Evolutionary conservation across 2,113 vertebrate genomes (phyloP).

Genomic region (Syngnathus typhle): DNA sequence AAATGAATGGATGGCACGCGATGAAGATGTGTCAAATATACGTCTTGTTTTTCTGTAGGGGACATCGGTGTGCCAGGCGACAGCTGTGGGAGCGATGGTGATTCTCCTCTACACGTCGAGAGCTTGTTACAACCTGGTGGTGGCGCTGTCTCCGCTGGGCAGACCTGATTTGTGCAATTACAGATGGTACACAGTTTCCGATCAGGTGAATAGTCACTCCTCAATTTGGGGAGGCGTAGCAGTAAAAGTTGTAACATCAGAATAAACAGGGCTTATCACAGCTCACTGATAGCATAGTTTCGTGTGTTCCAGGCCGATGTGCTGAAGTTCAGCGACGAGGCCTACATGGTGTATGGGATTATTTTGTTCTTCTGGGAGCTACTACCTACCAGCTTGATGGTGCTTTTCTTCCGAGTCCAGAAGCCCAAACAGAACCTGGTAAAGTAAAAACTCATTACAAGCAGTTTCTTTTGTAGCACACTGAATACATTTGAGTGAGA

Average conservation of each 20-base stretch:
- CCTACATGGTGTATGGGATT: constrained; percentile 86
- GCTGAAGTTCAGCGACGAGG: constrained; percentile 76
- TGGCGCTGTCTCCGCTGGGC: constrained; percentile 79
- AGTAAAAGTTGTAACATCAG: neutral
- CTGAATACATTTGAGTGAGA: neutral
- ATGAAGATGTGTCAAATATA: neutral
- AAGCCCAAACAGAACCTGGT: constrained; percentile 88
- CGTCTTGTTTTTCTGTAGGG: constrained; percentile 70
- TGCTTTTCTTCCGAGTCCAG: constrained; percentile 92
- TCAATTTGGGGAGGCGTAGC: neutral
- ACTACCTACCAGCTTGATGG: constrained; percentile 84
- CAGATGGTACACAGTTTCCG: constrained; percentile 90
- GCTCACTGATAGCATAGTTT: too few relatives aligned
- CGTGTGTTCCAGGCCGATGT: constrained; percentile 68
- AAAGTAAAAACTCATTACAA: constrained; percentile 18
- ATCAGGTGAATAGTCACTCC: constrained; percentile 73
- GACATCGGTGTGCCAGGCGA: constrained; percentile 89
- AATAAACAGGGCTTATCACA: too few relatives aligned
- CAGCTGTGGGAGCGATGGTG: constrained; percentile 81
- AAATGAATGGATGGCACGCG: neutral
- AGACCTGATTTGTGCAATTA: constrained; percentile 87
- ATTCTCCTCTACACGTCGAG: constrained; percentile 88
- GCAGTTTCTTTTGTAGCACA: neutral
- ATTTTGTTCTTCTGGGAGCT: constrained; percentile 95
- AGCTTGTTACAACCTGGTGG: constrained; percentile 93